Percentiles rank a stretch among this genome's conserved stretches.
Conservation (phyloP, 2,113 vertebrate genomes). For the Scartelaos histophorus region DNA sequence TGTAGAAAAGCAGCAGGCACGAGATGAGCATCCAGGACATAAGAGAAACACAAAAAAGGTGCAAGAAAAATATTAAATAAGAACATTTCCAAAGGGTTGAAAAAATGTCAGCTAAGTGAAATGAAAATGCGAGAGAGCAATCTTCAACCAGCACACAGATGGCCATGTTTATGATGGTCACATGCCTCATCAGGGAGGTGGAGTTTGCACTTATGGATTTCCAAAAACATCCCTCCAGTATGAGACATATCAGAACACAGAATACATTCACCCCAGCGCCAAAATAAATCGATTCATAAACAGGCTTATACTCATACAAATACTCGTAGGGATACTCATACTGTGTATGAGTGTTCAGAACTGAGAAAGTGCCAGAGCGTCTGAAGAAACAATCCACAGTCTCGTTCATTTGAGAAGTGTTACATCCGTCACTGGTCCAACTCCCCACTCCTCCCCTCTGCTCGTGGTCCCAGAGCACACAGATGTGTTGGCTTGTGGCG, state of each 20-base stretch:
- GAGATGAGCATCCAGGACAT: slow-evolving; percentile 90
- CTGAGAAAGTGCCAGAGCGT: slow-evolving; percentile 87
- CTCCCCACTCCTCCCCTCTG: slow-evolving; percentile 40
- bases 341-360: slow-evolving; percentile 74
- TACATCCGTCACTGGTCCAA: slow-evolving; percentile 74
- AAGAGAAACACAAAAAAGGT: slow-evolving; percentile 79
- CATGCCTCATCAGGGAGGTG: slow-evolving; percentile 75
- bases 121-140: slow-evolving; percentile 48
- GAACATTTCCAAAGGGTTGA: slow-evolving; percentile 57
- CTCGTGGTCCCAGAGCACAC: slow-evolving; percentile 80
- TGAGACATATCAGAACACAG: slow-evolving; percentile 80
- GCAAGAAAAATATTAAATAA: slow-evolving; percentile 73
- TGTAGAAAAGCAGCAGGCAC: slow-evolving; percentile 81
- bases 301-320: too few species aligned
- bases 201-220: slow-evolving; percentile 70
- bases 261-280: slow-evolving; percentile 81
- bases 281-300: slow-evolving; percentile 49
- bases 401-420: accelerated
- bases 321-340: too few species aligned
- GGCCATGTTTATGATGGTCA: slow-evolving; percentile 43
- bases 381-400: slow-evolving; percentile 76
- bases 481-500: slow-evolving; percentile 57
- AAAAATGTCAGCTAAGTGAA: slow-evolving; percentile 15
- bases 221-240: slow-evolving; percentile 81
- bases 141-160: slow-evolving; percentile 60